Base-by-base conservation (phyloP, 92 coral and sea anemone genomes). In the Palythoa caribaeorum region DNA sequence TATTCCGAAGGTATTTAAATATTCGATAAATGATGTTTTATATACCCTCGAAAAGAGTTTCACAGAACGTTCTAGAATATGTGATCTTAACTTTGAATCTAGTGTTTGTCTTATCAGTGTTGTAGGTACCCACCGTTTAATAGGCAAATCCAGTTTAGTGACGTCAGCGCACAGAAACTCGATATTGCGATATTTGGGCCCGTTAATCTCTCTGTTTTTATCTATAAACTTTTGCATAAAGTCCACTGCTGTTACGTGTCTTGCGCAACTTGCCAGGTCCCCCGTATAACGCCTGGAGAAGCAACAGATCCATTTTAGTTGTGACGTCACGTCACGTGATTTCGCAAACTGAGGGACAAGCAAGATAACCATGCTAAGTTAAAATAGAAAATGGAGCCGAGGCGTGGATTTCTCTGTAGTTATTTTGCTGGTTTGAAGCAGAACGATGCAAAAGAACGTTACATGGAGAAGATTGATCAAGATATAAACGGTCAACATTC, bases 81-180 rank as follows among this genome's bases (percentile, higher is more conserved):
- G 17, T 28, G 35, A 9, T 65, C 36, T 65, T 3, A n/a, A 17
- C 36, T 6, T n/a, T 65, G 35, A 21, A 65, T 17, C 71, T 65
- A 1, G 9, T 36, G 15, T 9, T 0, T 10, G 38, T 59, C 48
- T 65, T 17, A 1, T 8, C 17, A 28, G 2, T 76, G 37, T 16
- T 14, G 55, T 17, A 12, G 35, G 17, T 47, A 55, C 38, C 9
- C 71, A 94, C 96, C 93, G 88, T 70, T 88, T 92, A 47, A 37
- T 50, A 0, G 91, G 88, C 71, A 84, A 78, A 8, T 94, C 93
- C 53, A 94, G 90, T 50, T 94, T 92, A 19, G 93, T 92, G 13
- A 94, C 96, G 86, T 94, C 96, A 5, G 96, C 96, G 83, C 94
- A 94, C 20, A 91, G 76, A 81, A 92, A 94, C 20, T 92, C 94